Evolutionary conservation across 2,797 vertebrate species (phyloP).

Genomic region (Tapirus indicus): DNA sequence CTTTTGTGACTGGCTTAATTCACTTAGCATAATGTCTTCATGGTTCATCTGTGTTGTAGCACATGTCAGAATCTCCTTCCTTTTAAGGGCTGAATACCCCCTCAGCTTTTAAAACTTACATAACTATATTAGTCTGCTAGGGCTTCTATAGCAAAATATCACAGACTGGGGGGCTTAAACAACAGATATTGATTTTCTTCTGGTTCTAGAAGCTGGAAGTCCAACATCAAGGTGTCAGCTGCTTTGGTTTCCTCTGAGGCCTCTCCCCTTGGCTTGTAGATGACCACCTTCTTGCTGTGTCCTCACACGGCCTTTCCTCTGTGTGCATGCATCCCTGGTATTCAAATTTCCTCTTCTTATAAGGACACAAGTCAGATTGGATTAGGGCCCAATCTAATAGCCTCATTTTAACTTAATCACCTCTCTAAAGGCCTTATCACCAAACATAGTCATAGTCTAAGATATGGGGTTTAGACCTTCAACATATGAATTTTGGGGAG

Average conservation of each 20-base stretch:
- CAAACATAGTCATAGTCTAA: not conserved
- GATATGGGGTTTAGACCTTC: not conserved
- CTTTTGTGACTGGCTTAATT: not conserved
- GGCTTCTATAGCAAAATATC: not conserved
- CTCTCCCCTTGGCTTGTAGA: not conserved
- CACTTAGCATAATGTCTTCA: not conserved
- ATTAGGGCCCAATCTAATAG: not conserved
- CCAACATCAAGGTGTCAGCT: not conserved
- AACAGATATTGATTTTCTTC: not conserved
- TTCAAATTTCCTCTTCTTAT: not conserved
- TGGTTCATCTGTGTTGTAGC: not conserved
- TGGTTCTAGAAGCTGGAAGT: not conserved
- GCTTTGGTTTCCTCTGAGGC: not conserved
- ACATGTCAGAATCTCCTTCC: not conserved
- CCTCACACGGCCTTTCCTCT: not conserved
- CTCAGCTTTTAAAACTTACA: not conserved
- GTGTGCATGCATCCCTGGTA: no score
- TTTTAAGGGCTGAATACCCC: not conserved
- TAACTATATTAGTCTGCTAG: not conserved
- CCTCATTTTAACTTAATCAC: not conserved
- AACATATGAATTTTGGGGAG: not conserved
- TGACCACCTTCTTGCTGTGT: not conserved
- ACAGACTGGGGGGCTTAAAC: not conserved
- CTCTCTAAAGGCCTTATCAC: not conserved
- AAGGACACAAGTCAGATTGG: not conserved